These are phyloP conservation scores for Sinella curviseta DNA, from an alignment of 1,140 invertebrate genomes.

Conservation along the genomic window DNA sequence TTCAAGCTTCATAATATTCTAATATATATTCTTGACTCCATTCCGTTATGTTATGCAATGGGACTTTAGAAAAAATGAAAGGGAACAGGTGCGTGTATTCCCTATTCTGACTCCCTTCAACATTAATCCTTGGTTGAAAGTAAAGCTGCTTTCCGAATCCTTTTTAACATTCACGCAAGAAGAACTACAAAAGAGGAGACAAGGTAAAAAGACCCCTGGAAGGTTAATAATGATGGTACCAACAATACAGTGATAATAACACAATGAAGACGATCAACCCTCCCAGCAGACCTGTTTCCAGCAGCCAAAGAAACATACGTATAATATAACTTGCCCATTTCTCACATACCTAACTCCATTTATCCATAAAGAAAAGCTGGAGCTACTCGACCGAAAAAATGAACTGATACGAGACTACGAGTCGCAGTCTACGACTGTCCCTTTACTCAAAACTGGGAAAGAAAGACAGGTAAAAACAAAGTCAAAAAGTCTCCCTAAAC, in stretches of 20 bases:
- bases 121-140: not conserved
- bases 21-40: too few species aligned
- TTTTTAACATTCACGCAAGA: not conserved
- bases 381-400: too few species aligned
- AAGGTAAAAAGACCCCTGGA: not conserved
- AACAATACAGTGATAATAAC: not conserved
- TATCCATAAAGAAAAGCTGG: too few species aligned
- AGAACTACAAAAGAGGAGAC: not conserved
- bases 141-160: not conserved
- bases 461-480: not conserved
- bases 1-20: too few species aligned
- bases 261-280: not conserved
- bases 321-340: too few species aligned
- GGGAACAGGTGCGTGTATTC: not conserved
- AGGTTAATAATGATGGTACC: not conserved
- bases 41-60: not conserved
- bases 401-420: too few species aligned
- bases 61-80: not conserved
- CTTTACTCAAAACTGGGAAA: not conserved
- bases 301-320: not conserved
- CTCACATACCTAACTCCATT: too few species aligned
- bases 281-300: not conserved
- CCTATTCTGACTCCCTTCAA: not conserved
- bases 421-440: too few species aligned
- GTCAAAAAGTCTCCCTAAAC: not conserved